Evolutionary conservation across 2,888 invertebrate species (phyloP).

Genomic region (Atherix ibis): DNA sequence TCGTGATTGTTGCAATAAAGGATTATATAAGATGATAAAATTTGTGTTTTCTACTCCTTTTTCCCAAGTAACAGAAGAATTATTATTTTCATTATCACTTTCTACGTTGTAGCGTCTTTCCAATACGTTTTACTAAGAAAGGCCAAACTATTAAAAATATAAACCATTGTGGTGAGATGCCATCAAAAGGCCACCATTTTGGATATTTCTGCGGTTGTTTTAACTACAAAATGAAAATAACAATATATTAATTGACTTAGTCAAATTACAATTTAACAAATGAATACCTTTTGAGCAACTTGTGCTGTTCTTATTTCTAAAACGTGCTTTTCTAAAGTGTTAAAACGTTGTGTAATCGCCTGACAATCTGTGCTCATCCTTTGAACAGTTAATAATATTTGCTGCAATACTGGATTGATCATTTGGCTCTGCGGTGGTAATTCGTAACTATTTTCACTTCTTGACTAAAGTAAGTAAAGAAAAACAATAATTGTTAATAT

Average conservation of each 20-base stretch:
- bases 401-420: constrained; percentile 17
- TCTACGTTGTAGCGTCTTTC: constrained; percentile 14
- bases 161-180: constrained; percentile 35
- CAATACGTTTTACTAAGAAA: constrained; percentile 21
- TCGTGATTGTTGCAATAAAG: too few relatives aligned
- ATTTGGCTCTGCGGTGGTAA: background rate
- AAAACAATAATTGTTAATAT: background rate
- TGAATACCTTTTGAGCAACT: constrained; percentile 11
- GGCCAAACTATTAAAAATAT: constrained; percentile 28
- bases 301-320: constrained; percentile 17
- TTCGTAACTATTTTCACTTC: constrained; percentile 8
- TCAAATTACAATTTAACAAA: background rate
- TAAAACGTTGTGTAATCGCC: constrained; percentile 24
- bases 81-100: too few relatives aligned
- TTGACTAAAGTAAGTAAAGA: constrained; percentile 5
- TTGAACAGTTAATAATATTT: constrained; percentile 24
- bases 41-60: too few relatives aligned
- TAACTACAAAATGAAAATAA: constrained; percentile 6
- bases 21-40: too few relatives aligned
- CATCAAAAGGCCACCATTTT: constrained; percentile 45
- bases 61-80: too few relatives aligned
- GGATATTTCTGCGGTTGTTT: constrained; percentile 22
- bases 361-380: constrained; percentile 27
- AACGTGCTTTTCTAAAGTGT: constrained; percentile 22
- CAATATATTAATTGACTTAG: constrained; percentile 3